These are phyloP conservation scores for Hyalella azteca DNA, from an alignment of 2,888 invertebrate species.

Conservation along the genomic window DNA sequence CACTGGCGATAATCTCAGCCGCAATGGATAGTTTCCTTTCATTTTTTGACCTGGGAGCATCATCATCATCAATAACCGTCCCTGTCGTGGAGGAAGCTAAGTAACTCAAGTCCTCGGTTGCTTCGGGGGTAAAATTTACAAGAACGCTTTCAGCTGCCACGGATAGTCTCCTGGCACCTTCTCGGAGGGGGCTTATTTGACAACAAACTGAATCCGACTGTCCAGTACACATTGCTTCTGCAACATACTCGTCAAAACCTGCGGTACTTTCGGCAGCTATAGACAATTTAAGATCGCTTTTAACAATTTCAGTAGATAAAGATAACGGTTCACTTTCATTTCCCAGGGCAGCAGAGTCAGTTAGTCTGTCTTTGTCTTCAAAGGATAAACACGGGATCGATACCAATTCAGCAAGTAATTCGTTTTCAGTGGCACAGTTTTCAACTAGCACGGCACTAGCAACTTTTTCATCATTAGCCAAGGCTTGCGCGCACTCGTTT, in stretches of 20 bases:
- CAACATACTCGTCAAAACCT: background rate
- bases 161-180: background rate
- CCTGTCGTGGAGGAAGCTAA: background rate
- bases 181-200: background rate
- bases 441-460: background rate
- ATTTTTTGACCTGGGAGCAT: background rate
- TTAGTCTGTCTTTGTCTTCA: background rate
- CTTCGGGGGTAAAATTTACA: background rate
- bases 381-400: background rate
- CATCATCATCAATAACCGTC: background rate
- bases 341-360: background rate
- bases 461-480: background rate
- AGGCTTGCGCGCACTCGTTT: background rate
- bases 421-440: background rate
- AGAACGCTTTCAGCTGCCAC: slow-evolving; percentile 12
- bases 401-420: background rate
- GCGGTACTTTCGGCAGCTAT: background rate
- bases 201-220: background rate
- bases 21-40: slow-evolving; percentile 8
- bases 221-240: background rate
- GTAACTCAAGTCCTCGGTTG: background rate
- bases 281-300: background rate
- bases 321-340: background rate
- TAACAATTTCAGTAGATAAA: background rate
- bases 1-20: background rate